phyloP scores from a whole-genome alignment of 2,888 invertebrate species.

The Copidosoma aretas region DNA sequence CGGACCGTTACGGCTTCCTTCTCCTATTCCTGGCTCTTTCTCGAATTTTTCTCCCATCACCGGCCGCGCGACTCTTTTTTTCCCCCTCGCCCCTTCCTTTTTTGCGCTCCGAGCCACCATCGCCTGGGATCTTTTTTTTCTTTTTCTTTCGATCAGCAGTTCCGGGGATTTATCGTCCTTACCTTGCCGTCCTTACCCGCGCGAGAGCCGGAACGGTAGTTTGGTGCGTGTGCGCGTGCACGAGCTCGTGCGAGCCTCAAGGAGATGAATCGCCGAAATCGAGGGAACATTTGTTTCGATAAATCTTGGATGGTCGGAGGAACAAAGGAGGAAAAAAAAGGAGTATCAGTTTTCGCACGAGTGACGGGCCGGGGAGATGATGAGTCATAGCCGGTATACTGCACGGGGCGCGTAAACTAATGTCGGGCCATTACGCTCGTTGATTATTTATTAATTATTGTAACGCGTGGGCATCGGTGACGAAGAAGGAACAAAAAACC shows the following conservation, averaged over 20 bases:
- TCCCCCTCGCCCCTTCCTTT: constrained; percentile 1
- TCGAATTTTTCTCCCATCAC: constrained; percentile 17
- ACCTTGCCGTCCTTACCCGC: constrained; percentile 14
- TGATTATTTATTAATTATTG: neutral
- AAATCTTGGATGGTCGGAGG: neutral
- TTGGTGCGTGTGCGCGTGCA: neutral
- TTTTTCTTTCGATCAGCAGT: no score
- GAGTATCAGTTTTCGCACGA: neutral
- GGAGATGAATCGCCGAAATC: neutral
- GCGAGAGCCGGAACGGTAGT: constrained; percentile 12
- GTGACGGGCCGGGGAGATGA: neutral
- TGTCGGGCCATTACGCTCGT: neutral
- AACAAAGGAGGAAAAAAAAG: neutral
- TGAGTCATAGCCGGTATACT: neutral
- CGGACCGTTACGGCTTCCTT: constrained; percentile 36
- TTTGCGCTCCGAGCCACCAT: neutral
- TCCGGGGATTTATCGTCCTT: constrained; percentile 17
- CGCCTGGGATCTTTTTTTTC: constrained; percentile 22
- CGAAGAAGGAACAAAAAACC: no score
- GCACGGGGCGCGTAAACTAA: neutral
- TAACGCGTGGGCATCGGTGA: no score
- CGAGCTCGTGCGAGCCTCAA: neutral
- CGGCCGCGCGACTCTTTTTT: neutral
- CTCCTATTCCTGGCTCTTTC: constrained; percentile 7
- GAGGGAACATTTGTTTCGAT: neutral